A percentile compares a stretch with the other conserved stretches of the same genome.
Conservation (phyloP, 2,888 invertebrate genomes). For the Frankliniella intonsa region DNA sequence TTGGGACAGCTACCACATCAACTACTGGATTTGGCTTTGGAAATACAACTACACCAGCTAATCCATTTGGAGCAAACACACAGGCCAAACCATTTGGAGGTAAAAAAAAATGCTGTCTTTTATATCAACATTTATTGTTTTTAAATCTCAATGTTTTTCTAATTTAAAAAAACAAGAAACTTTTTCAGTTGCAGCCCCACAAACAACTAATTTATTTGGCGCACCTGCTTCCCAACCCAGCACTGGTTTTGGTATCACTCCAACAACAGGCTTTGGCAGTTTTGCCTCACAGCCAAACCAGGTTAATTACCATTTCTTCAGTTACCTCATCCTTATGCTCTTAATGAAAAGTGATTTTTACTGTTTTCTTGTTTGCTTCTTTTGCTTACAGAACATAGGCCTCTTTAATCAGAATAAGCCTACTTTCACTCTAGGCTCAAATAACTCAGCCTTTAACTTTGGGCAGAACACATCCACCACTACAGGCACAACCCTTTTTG, state of each 20-base stretch:
- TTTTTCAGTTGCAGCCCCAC: conserved; percentile 43
- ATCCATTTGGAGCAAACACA: conserved; percentile 32
- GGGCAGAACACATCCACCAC: conserved; percentile 47
- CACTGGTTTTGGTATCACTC: conserved; percentile 44
- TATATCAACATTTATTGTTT: conserved; percentile 26
- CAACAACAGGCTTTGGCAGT: conserved; percentile 44
- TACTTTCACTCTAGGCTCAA: conserved; percentile 43
- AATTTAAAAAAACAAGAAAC: not conserved
- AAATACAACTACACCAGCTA: conserved; percentile 42
- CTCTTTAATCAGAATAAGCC: conserved; percentile 49
- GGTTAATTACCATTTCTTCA: conserved; percentile 38
- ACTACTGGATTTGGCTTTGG: conserved; percentile 47
- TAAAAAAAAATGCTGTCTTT: too few species aligned
- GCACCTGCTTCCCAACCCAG: conserved; percentile 44
- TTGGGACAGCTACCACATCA: conserved; percentile 54
- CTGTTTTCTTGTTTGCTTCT: conserved; percentile 27
- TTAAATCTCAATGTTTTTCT: conserved; percentile 1
- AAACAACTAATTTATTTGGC: conserved; percentile 42
- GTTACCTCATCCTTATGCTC: not conserved
- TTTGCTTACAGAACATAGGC: conserved; percentile 43
- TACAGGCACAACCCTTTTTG: conserved; percentile 42
- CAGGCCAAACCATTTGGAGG: conserved; percentile 50
- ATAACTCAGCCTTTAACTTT: conserved; percentile 45
- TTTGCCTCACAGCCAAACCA: conserved; percentile 46
- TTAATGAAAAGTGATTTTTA: conserved; percentile 14